Evolutionary conservation across 2,888 invertebrate species (phyloP).

Genomic region (Drosophila phalerata): DNA sequence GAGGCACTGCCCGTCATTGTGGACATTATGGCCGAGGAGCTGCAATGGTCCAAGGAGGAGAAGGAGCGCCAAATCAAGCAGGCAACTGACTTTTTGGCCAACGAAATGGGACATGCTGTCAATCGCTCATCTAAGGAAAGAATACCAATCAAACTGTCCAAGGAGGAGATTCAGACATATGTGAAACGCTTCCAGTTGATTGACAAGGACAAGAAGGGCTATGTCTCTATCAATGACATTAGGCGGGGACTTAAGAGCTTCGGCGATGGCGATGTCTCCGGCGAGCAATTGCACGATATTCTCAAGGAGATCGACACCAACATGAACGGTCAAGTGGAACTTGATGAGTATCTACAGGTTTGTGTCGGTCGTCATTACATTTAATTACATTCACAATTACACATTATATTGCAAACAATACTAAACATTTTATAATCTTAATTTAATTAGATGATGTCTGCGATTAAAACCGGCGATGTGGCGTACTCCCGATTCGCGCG

Average conservation of each 20-base stretch:
- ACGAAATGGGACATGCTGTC: conserved; percentile 98
- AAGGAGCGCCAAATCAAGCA: conserved; percentile 92
- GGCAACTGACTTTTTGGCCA: conserved; percentile 94
- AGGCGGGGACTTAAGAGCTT: conserved; percentile 96
- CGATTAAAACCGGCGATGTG: conserved; percentile 98
- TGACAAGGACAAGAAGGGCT: conserved; percentile 98
- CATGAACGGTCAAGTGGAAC: conserved; percentile 99
- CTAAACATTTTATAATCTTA: not conserved
- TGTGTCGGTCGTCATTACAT: not conserved
- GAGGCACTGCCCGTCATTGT: conserved; percentile 97
- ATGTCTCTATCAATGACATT: conserved; percentile 99
- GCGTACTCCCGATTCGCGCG: conserved; percentile 97
- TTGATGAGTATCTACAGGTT: conserved; percentile 99
- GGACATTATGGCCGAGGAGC: conserved; percentile 98
- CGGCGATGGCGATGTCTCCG: conserved; percentile 93
- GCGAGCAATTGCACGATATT: conserved; percentile 98
- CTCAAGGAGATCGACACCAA: conserved; percentile 99
- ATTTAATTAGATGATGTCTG: conserved; percentile 96
- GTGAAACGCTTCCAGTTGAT: conserved; percentile 98
- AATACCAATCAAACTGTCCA: conserved; percentile 95
- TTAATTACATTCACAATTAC: not conserved
- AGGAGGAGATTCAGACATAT: conserved; percentile 97
- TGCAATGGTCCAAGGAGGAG: conserved; percentile 94
- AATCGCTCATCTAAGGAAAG: conserved; percentile 94
- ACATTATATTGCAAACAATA: no score